Base-by-base conservation (phyloP, 2,888 invertebrate species). In the Drosophila atripex region DNA sequence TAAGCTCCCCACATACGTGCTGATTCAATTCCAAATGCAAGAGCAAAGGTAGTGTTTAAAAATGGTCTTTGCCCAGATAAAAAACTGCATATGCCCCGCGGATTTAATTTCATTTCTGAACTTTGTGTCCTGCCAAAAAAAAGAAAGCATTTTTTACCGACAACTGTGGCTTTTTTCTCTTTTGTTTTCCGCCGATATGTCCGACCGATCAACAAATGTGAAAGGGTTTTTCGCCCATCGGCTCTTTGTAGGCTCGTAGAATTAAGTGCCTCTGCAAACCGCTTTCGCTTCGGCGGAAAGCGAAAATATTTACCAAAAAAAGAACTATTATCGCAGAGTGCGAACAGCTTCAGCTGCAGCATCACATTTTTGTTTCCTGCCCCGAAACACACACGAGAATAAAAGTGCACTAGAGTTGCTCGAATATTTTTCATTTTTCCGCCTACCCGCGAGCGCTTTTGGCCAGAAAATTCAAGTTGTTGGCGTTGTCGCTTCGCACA, bases 391-490 rank as follows among this genome's bases (percentile, higher is more conserved):
- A 52, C 32, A 3, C 46, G 35, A 52, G 53, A 47, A 65, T 50
- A 56, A 52, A 57, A 70, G 56, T 56, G 55, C 66, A 63, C 55
- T 59, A 28, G 23, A 54, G 52, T 46, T 51, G 39, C 12, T 30
- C 53, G 30, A 54, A 45, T 56, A 58, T 59, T 63, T 63, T 41
- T 21, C 69, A 30, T 54, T 71, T 61, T 43, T 21, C 46, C 46
- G 50, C 46, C 50, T 46, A 52, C 57, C 60, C 64, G 45, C 32
- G 11, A 68, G 57, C 50, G 56, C 69, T 70, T 52, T 73, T 65
- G 54, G 64, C 25, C 50, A 41, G 57, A 70, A 72, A 54, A 59
- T 68, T 74, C 50, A 72, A 77, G 73, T 71, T 78, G 58, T 46
- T 59, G 23, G 18, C 56, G 56, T 47, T 52, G 58, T 61, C 75